A percentile compares a stretch with the other conserved stretches of the same genome.
Conservation (phyloP, 2,113 vertebrate genomes). For the Mustelus asterias region DNA sequence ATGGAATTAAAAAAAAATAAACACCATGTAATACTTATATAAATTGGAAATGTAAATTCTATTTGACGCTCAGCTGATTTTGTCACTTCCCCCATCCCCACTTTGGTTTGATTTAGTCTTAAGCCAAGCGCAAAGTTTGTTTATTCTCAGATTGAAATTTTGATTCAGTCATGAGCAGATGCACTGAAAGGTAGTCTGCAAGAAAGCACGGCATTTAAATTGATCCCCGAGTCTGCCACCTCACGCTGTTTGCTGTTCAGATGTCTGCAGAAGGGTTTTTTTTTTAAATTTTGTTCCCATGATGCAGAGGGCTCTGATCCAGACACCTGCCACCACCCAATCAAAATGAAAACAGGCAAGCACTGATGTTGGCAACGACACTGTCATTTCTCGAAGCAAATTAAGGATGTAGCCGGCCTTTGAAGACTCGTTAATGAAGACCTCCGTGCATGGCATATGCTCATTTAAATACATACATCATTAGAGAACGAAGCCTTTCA, state of each 20-base stretch:
- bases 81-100: constrained; percentile 49
- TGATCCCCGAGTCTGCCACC: constrained; percentile 63
- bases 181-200: constrained; percentile 60
- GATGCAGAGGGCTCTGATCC: background rate
- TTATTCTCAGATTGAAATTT: constrained; percentile 62
- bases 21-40: constrained; percentile 39
- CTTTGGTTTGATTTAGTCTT: constrained; percentile 58
- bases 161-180: constrained; percentile 65
- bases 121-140: constrained; percentile 65
- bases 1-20: background rate
- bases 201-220: constrained; percentile 71
- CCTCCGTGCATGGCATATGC: background rate
- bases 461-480: background rate
- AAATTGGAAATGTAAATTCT: constrained; percentile 60
- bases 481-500: background rate
- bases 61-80: constrained; percentile 53
- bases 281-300: background rate
- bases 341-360: background rate
- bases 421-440: too few species aligned
- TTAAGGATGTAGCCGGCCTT: background rate
- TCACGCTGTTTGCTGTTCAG: constrained; percentile 53
- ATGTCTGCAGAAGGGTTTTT: constrained; percentile 45
- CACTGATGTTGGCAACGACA: background rate
- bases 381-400: background rate
- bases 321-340: background rate